Base-by-base conservation (phyloP, 2,797 vertebrate genomes). In the Distichodus sexfasciatus region DNA sequence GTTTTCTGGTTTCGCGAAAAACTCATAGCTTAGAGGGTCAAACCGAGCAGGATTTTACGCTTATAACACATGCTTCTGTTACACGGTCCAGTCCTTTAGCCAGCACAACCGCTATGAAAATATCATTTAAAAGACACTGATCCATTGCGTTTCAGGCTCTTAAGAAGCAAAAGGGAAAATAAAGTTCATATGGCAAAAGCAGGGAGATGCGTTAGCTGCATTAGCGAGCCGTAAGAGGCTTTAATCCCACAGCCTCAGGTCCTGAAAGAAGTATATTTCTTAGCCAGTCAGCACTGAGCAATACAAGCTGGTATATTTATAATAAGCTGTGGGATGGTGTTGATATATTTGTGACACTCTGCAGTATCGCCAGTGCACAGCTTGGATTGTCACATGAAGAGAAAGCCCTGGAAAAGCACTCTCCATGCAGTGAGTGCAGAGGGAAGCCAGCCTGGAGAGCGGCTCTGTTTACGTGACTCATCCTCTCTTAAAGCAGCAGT, bases 391-490 rank as follows among this genome's bases (percentile, higher is more conserved):
- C 82, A 82, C 75, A 50, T 58, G 70, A 82, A 80, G 65, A 74
- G 59, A 82, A 76, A 68, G 69, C 54, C 44, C 40, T 47, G 50
- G 69, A 76, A 81, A 78, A 82, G 78, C 74, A 62, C 60, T 76
- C 74, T 65, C 53, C 73, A 84, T 82, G 69, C 72, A 28, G 33
- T 74, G 47, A 63, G 81, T 85, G 82, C n/a, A n/a, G n/a, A 89
- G 83, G 83, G 83, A 87, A 86, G 79, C 38, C 54, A 60, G 77
- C 70, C 73, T 54, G 76, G 75, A 79, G 66, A 76, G 74, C 75
- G 81, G 80, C 83, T 85, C 77, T 83, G 81, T 85, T 84, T 80
- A 83, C 81, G 83, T 87, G 87, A 89, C 78, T 87, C 85, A 89
- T 85, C 84, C 75, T 79, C 81, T 85, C 84, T 85, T 85, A 84